phyloP scores from a whole-genome alignment of 2,888 invertebrate species.

The Geophilus truncorum region DNA sequence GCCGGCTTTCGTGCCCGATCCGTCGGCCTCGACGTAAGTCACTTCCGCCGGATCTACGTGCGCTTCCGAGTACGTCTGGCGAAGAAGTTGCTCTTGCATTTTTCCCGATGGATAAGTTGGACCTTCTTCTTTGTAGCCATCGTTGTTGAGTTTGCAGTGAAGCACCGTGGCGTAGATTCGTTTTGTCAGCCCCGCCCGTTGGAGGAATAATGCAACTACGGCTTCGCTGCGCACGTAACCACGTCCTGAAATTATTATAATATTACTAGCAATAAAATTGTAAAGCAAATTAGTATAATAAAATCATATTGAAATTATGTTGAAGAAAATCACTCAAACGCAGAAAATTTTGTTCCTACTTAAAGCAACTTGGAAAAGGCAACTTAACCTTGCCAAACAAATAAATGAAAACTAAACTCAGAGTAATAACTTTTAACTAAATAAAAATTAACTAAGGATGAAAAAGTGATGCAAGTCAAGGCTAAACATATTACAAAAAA shows the following conservation, averaged over 20 bases:
- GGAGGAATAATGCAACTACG: constrained; percentile 20
- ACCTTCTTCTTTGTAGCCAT: constrained; percentile 29
- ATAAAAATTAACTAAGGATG: too few species aligned
- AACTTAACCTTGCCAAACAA: too few species aligned
- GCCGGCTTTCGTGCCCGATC: constrained; percentile 95
- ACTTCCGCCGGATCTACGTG: constrained; percentile 76
- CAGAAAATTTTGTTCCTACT: too few species aligned
- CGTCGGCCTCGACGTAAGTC: constrained; percentile 92
- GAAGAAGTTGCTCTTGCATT: constrained; percentile 60
- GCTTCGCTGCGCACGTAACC: constrained; percentile 19
- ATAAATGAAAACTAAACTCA: too few species aligned
- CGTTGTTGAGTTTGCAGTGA: background rate
- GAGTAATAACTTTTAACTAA: too few species aligned
- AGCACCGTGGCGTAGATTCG: background rate
- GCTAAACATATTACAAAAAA: too few species aligned
- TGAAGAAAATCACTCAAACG: too few species aligned
- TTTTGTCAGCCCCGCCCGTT: background rate
- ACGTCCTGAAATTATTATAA: background rate
- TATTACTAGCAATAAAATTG: too few species aligned
- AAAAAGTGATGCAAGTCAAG: too few species aligned
- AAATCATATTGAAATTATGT: too few species aligned
- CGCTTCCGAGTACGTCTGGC: constrained; percentile 78
- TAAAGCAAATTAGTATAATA: too few species aligned
- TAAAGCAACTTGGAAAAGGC: too few species aligned
- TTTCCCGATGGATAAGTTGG: constrained; percentile 57